phyloP scores from a whole-genome alignment of 2,888 invertebrate genomes.

The Heliconius aoede region DNA sequence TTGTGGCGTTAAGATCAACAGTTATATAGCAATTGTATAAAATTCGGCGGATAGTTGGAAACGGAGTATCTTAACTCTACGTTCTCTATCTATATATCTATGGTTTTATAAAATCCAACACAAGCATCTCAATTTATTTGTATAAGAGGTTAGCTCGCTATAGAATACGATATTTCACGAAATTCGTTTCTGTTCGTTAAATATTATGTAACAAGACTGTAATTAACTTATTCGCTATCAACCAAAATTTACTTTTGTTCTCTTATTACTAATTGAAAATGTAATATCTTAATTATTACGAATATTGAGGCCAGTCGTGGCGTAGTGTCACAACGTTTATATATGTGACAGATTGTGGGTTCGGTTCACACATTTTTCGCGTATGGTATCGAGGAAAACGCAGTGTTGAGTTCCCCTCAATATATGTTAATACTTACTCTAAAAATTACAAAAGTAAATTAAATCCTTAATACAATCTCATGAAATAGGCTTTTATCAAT shows the following conservation, averaged over 20 bases:
- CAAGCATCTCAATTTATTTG: neutral
- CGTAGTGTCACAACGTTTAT: no score
- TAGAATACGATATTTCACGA: slow-evolving; percentile 3
- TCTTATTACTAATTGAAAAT: neutral
- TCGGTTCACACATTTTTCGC: no score
- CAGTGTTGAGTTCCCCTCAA: no score
- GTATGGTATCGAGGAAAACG: no score
- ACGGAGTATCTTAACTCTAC: neutral
- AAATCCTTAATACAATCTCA: neutral
- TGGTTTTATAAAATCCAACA: neutral
- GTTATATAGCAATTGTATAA: neutral
- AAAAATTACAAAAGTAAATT: neutral
- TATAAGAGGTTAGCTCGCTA: neutral
- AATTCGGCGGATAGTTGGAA: neutral
- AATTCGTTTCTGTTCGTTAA: slow-evolving; percentile 1
- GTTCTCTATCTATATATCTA: neutral
- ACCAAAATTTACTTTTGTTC: neutral
- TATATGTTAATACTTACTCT: no score
- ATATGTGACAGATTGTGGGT: no score
- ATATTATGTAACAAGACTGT: neutral
- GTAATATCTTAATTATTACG: neutral
- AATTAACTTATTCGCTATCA: slow-evolving; percentile 7
- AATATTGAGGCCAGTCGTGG: no score
- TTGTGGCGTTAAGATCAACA: neutral
- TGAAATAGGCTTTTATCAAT: neutral